Evolutionary conservation across 2,888 invertebrate genomes (phyloP).

Genomic region (Aplocera efformata): DNA sequence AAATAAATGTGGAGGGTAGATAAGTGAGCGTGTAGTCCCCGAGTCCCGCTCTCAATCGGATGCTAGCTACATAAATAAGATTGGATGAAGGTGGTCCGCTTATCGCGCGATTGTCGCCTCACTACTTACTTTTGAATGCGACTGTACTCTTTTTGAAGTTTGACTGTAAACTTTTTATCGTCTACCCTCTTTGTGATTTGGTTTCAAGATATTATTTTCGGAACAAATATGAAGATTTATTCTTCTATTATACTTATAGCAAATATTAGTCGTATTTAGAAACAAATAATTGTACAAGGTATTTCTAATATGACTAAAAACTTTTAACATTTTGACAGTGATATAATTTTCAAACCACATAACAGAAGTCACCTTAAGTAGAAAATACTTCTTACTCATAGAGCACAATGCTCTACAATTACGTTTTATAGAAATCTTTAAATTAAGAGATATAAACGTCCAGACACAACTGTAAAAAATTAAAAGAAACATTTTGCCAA

Average conservation of each 20-base stretch:
- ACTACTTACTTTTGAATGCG: constrained; percentile 55
- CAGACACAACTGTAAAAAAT: too few species aligned
- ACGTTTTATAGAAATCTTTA: too few species aligned
- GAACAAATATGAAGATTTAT: constrained; percentile 4
- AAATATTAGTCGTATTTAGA: neutral
- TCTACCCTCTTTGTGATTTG: constrained; percentile 19
- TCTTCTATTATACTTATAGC: too few species aligned
- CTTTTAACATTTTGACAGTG: too few species aligned
- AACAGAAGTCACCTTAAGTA: too few species aligned
- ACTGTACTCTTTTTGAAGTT: constrained; percentile 30
- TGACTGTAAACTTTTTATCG: constrained; percentile 31
- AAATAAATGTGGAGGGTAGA: constrained; percentile 78
- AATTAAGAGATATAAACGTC: too few species aligned
- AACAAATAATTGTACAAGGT: too few species aligned
- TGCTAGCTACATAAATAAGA: constrained; percentile 75
- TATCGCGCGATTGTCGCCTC: constrained; percentile 56
- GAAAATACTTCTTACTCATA: too few species aligned
- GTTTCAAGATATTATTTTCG: constrained; percentile 2
- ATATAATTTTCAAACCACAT: too few species aligned
- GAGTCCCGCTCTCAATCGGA: constrained; percentile 67
- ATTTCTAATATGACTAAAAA: too few species aligned
- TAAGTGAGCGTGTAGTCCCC: constrained; percentile 60
- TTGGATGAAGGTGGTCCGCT: constrained; percentile 60
- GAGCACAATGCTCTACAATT: too few species aligned
- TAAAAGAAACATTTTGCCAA: too few species aligned